Conservation (phyloP, 2,888 invertebrate genomes). For the Mythimna lalbum region DNA sequence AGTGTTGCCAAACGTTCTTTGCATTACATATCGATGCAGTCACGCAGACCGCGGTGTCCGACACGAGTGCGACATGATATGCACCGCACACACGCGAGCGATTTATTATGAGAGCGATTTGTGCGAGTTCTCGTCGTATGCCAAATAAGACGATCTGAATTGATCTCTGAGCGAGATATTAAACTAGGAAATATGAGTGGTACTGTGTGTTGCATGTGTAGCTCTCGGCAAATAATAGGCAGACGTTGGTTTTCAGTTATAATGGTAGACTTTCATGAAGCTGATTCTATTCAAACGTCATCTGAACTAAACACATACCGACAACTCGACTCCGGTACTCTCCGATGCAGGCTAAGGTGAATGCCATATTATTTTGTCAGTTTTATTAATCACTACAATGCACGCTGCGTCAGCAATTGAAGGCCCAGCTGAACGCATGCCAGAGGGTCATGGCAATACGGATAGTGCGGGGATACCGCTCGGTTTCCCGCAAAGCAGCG, state of each 20-base stretch:
- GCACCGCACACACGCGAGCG: neutral
- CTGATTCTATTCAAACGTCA: too few relatives aligned
- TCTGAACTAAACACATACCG: too few relatives aligned
- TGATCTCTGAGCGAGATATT: conserved; percentile 12
- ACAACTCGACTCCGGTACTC: too few relatives aligned
- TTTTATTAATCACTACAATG: neutral
- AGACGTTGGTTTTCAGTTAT: neutral
- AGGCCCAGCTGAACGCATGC: too few relatives aligned
- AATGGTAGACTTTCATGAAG: neutral
- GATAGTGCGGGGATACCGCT: too few relatives aligned
- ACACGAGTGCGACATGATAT: conserved; percentile 1
- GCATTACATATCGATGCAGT: conserved; percentile 4
- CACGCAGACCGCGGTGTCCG: neutral
- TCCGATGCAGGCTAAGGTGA: neutral
- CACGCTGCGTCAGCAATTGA: too few relatives aligned
- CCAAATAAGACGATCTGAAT: conserved; percentile 10
- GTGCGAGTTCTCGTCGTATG: neutral
- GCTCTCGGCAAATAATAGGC: neutral
- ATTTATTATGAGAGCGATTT: neutral
- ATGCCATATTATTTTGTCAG: neutral
- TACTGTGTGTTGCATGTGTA: neutral
- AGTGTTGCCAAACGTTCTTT: neutral
- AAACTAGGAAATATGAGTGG: neutral
- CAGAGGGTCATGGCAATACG: too few relatives aligned
- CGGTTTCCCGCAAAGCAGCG: too few relatives aligned